phyloP scores from a whole-genome alignment of 64 coral and sea anemone species.

The Pachyseris speciosa region DNA sequence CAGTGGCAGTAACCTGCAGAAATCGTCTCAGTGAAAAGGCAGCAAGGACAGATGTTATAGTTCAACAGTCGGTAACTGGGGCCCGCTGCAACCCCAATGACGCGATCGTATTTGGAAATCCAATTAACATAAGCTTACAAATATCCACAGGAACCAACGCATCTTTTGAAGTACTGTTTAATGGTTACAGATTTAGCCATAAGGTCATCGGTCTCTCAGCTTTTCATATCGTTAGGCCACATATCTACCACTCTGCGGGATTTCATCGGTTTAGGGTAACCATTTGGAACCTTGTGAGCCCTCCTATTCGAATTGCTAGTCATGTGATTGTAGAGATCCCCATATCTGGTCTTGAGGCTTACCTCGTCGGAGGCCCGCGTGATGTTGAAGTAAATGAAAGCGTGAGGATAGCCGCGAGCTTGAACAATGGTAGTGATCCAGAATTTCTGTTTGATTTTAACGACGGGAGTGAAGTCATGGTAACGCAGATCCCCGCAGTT shows the following conservation, averaged over 20 bases:
- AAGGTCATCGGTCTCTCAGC: background rate
- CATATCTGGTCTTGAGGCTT: background rate
- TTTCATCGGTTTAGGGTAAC: background rate
- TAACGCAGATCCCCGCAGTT: background rate
- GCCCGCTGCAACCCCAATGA: background rate
- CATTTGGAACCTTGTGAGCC: slow-evolving; percentile 21
- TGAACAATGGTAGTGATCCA: slow-evolving; percentile 21
- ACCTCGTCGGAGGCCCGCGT: background rate
- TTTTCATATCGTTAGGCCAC: background rate
- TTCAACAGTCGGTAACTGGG: background rate
- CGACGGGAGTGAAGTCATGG: background rate
- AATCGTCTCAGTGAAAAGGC: slow-evolving; percentile 24
- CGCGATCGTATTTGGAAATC: background rate
- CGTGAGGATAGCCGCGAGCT: background rate
- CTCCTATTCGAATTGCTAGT: background rate
- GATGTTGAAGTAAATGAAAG: slow-evolving; percentile 26
- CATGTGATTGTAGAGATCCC: background rate
- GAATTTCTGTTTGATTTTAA: slow-evolving; percentile 12
- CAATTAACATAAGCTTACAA: background rate
- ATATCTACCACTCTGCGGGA: background rate
- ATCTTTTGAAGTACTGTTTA: background rate
- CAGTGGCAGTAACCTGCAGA: background rate
- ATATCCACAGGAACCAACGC: background rate
- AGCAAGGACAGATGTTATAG: background rate
- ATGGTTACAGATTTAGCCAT: background rate